phyloP scores from a whole-genome alignment of 2,113 vertebrate species.

The Falco punctatus region DNA sequence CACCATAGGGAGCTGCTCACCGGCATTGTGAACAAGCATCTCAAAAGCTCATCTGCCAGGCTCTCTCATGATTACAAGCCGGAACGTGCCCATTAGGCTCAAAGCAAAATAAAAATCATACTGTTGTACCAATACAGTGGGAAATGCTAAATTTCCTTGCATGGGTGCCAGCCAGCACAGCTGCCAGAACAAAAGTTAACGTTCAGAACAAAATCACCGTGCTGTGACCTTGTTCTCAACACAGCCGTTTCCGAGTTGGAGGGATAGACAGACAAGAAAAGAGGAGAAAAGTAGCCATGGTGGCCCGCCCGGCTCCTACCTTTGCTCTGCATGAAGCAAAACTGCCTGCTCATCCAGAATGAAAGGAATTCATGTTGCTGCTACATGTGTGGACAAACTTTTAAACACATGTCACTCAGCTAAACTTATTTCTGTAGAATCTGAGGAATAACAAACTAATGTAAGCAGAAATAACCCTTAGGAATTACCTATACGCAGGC shows the following conservation, averaged over 20 bases:
- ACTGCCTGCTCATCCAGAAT: background rate
- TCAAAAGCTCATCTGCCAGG: slow-evolving; percentile 12
- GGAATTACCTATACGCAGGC: background rate
- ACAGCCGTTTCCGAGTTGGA: background rate
- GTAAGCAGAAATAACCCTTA: background rate
- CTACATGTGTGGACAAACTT: background rate
- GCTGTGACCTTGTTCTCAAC: background rate
- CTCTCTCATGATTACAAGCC: background rate
- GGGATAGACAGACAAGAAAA: background rate
- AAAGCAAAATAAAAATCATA: slow-evolving; percentile 12
- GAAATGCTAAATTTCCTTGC: slow-evolving; percentile 34
- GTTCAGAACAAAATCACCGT: background rate
- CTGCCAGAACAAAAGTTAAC: slow-evolving; percentile 49
- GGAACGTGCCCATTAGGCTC: slow-evolving; percentile 17
- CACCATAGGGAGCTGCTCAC: background rate
- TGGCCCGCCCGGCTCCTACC: background rate
- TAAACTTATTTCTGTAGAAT: background rate
- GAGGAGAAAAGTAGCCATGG: background rate
- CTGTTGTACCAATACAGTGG: slow-evolving; percentile 24
- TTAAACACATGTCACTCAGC: background rate
- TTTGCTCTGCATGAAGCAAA: background rate
- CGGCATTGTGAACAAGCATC: background rate
- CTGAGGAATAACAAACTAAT: background rate
- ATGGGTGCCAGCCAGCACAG: slow-evolving; percentile 42
- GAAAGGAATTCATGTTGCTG: background rate